phyloP scores from a whole-genome alignment of 2,888 invertebrate genomes.

The Chloroclysta siterata region DNA sequence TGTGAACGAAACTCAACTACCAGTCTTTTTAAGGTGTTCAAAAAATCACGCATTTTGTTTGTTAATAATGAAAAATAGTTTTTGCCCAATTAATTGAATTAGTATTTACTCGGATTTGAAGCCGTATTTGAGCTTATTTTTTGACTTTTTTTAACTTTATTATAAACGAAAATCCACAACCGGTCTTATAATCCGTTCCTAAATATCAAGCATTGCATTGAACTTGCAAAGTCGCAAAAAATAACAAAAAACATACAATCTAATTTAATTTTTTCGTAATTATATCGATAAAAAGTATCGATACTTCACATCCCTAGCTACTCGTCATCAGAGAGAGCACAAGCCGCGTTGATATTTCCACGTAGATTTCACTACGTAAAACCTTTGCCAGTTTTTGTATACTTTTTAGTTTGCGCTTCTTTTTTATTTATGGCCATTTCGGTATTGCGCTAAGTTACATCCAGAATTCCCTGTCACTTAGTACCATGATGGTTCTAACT shows the following conservation, averaged over 20 bases:
- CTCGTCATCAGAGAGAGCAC: conserved; percentile 81
- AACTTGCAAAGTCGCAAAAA: too few relatives aligned
- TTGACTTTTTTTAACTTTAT: neutral
- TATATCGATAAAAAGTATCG: conserved; percentile 52
- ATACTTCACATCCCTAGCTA: conserved; percentile 61
- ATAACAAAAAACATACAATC: too few relatives aligned
- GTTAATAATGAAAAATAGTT: too few relatives aligned
- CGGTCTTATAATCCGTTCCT: too few relatives aligned
- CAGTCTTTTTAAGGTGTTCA: too few relatives aligned
- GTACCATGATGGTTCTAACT: neutral
- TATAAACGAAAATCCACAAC: too few relatives aligned
- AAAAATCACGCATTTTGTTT: too few relatives aligned
- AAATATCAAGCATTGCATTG: too few relatives aligned
- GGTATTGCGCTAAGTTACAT: conserved; percentile 48
- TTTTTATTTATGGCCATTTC: conserved; percentile 73
- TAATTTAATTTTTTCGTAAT: too few relatives aligned
- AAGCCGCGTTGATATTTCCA: conserved; percentile 82
- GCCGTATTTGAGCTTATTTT: conserved; percentile 21
- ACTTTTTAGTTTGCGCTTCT: conserved; percentile 75
- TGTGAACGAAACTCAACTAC: too few relatives aligned
- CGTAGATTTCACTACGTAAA: conserved; percentile 83
- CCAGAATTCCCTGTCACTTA: neutral
- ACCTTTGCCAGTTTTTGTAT: conserved; percentile 80
- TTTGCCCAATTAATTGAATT: conserved; percentile 44
- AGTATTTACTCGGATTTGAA: conserved; percentile 35